phyloP scores from a whole-genome alignment of 2,888 invertebrate genomes.

The Drosophila lutescens region DNA sequence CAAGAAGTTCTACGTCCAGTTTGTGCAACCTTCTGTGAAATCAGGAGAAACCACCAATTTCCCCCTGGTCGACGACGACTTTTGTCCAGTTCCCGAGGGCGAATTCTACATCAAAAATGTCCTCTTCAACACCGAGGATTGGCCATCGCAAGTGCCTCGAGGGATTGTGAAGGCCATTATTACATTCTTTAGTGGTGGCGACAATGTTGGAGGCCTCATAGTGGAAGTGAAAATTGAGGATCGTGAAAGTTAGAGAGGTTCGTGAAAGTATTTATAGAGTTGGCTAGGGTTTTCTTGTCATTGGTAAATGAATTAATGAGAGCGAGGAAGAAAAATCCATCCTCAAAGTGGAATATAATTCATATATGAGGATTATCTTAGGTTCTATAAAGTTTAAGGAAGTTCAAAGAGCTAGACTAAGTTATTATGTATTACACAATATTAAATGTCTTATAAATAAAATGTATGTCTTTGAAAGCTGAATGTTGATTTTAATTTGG shows the following conservation, averaged over 20 bases:
- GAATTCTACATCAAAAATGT: constrained; percentile 69
- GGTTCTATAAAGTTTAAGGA: not conserved
- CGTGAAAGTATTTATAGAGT: not conserved
- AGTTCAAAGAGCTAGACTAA: not conserved
- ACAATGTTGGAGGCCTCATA: constrained; percentile 68
- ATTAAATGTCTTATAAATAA: not conserved
- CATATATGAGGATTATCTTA: not conserved
- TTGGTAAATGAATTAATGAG: not conserved
- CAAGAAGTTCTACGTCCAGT: constrained; percentile 74
- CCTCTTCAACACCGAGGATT: constrained; percentile 67
- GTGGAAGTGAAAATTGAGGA: constrained; percentile 69
- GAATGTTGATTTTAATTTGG: not conserved
- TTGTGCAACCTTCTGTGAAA: constrained; percentile 72
- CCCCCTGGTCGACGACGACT: constrained; percentile 68
- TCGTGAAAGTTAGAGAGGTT: constrained; percentile 54
- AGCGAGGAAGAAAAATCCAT: too few relatives aligned
- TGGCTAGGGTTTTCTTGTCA: not conserved
- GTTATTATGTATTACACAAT: not conserved
- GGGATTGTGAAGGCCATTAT: constrained; percentile 73
- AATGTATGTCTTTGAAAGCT: constrained; percentile 60
- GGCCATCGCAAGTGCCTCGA: constrained; percentile 78
- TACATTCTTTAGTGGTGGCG: constrained; percentile 64
- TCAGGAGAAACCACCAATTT: constrained; percentile 72
- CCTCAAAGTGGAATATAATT: too few relatives aligned
- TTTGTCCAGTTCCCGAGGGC: constrained; percentile 76